phyloP scores from a whole-genome alignment of 2,888 invertebrate genomes.

The Carabus problematicus region DNA sequence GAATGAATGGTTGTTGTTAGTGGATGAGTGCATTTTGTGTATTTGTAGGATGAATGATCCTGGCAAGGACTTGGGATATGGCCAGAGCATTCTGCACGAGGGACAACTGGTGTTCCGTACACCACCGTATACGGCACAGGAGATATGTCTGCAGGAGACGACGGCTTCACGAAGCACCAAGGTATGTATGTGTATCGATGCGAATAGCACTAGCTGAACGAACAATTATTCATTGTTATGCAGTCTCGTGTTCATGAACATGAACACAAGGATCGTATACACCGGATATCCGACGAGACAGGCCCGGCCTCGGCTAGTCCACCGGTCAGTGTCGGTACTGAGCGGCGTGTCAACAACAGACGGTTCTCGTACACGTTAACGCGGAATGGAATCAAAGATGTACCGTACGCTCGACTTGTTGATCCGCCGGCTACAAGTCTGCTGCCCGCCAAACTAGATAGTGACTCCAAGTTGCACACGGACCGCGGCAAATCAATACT shows the following conservation, averaged over 20 bases:
- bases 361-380: constrained; percentile 71
- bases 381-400: constrained; percentile 62
- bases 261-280: not conserved
- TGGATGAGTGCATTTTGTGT: not conserved
- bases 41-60: constrained; percentile 71
- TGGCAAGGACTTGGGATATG: constrained; percentile 88
- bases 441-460: constrained; percentile 67
- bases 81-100: constrained; percentile 90
- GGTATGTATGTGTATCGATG: not conserved
- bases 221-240: not conserved
- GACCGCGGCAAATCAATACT: constrained; percentile 61
- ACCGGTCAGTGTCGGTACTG: constrained; percentile 14
- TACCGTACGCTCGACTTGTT: constrained; percentile 81
- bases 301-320: constrained; percentile 58
- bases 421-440: constrained; percentile 67
- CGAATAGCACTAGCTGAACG: no score
- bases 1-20: constrained; percentile 16
- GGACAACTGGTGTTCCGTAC: constrained; percentile 89
- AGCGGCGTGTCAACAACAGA: constrained; percentile 55
- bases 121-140: constrained; percentile 77
- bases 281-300: constrained; percentile 43
- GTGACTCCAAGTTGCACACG: constrained; percentile 73
- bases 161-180: not conserved
- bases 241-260: not conserved
- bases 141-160: constrained; percentile 77